Base-by-base conservation (phyloP, 2,888 invertebrate species). In the Drosophila anomalipes region DNA sequence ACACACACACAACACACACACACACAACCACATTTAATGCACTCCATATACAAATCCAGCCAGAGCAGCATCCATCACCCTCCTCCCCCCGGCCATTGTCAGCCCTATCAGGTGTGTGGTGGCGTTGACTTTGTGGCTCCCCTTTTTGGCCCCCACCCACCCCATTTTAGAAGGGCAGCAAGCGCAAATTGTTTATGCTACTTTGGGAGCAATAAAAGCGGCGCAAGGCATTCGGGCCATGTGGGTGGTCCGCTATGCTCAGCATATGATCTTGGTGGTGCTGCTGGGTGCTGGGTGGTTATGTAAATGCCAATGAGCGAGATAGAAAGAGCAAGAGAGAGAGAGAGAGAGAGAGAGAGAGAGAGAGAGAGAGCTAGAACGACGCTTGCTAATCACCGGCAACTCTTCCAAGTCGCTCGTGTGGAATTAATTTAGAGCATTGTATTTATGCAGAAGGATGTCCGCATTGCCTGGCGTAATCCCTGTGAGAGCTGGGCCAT, bases 331-430 rank as follows among this genome's bases (percentile, higher is more conserved):
- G 51, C 5, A 2, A 26, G 4, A 3, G 16, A 2, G 4, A 2
- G 9, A 16, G 10, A 9, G 4, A 7, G n/a, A 4, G 4, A 1
- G 39, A n/a, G n/a, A 30, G 39, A 16, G 41, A 3, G 19, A 14
- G 28, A 57, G 39, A 19, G 22, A 16, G 19, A 14, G 37, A 57
- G 14, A 16, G 22, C 0, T 5, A 16, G 28, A 44, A 66, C 54
- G 71, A 62, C 76, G 84, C 71, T 47, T 70, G 81, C 91, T 92
- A 92, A 93, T 92, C 91, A 91, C 87, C 86, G 79, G 75, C 77
- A 65, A 90, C 92, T 91, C 91, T 92, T 92, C 86, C 81, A 82
- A 83, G 60, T 77, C 86, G 86, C 81, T 91, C 93, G 88, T 89
- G 91, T 91, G 91, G 83, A 83, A 91, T 73, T 86, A 87, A 92